These are phyloP conservation scores for Syngnathus rostellatus DNA, from an alignment of 2,797 vertebrate species.

Conservation along the genomic window DNA sequence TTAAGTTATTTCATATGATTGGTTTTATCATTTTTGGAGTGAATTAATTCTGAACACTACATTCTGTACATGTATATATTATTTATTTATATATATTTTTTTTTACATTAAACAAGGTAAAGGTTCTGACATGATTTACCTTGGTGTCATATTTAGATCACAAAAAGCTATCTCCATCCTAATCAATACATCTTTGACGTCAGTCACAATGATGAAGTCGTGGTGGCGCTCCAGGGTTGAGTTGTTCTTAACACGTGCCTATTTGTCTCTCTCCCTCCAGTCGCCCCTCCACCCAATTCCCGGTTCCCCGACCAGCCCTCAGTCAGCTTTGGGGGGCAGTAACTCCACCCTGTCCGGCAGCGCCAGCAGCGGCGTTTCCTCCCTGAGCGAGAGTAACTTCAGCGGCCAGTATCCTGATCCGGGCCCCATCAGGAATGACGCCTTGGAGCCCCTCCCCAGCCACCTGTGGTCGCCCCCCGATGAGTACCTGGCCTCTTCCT, in stretches of 20 bases:
- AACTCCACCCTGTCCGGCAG: slow-evolving; percentile 97
- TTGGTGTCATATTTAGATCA: background rate
- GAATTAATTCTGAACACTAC: too few relatives aligned
- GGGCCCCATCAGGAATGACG: slow-evolving; percentile 82
- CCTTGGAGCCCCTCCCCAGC: slow-evolving; percentile 83
- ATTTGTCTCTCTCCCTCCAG: slow-evolving; percentile 53
- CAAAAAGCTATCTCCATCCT: background rate
- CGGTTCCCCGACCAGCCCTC: slow-evolving; percentile 95
- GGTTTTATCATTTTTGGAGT: too few relatives aligned
- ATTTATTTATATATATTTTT: background rate
- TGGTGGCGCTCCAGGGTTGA: background rate
- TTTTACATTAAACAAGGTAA: background rate
- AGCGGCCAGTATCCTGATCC: slow-evolving; percentile 91
- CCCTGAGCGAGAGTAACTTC: slow-evolving; percentile 96
- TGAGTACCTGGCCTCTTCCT: slow-evolving; percentile 84
- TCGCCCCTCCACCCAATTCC: slow-evolving; percentile 97
- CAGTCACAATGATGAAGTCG: background rate
- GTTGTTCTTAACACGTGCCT: background rate
- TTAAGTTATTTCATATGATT: too few relatives aligned
- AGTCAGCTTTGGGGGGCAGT: slow-evolving; percentile 95
- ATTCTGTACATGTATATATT: too few relatives aligned
- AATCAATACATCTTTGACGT: background rate
- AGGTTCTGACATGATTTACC: background rate
- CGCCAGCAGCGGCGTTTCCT: slow-evolving; percentile 96
- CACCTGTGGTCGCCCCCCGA: slow-evolving; percentile 91